Conservation (phyloP, 2,888 invertebrate species). For the Rotaria sp. region DNA sequence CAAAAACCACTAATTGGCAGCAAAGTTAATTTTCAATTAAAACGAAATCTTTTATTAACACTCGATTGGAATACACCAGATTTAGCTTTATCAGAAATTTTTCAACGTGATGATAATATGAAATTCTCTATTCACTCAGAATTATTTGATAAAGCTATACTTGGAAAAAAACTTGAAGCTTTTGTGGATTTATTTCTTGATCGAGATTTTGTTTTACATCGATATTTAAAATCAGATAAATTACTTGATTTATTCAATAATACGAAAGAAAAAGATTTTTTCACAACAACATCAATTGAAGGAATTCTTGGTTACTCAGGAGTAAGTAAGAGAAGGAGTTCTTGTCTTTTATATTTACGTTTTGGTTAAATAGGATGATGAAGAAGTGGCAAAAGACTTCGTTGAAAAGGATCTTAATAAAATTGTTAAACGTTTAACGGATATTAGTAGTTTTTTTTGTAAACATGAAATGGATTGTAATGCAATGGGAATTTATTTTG, state of each 20-base stretch:
- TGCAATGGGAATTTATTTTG: constrained; percentile 28
- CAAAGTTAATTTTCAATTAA: constrained; percentile 45
- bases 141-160: constrained; percentile 52
- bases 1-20: constrained; percentile 42
- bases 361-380: background rate
- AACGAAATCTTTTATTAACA: constrained; percentile 51
- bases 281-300: constrained; percentile 33
- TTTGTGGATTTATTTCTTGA: constrained; percentile 54
- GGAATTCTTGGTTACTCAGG: constrained; percentile 38
- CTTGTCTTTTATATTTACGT: background rate
- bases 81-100: constrained; percentile 51
- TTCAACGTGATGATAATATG: constrained; percentile 47
- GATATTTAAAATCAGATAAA: constrained; percentile 47
- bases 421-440: constrained; percentile 33
- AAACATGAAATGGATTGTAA: constrained; percentile 31
- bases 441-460: constrained; percentile 29
- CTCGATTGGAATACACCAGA: constrained; percentile 55
- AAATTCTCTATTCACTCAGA: constrained; percentile 47
- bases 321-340: background rate
- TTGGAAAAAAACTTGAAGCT: constrained; percentile 50
- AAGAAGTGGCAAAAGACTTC: constrained; percentile 37
- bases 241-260: constrained; percentile 33
- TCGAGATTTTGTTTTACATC: constrained; percentile 53
- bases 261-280: constrained; percentile 36
- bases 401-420: constrained; percentile 35